Conservation (phyloP, 64 coral and sea anemone genomes). For the Pocillopora verrucosa region DNA sequence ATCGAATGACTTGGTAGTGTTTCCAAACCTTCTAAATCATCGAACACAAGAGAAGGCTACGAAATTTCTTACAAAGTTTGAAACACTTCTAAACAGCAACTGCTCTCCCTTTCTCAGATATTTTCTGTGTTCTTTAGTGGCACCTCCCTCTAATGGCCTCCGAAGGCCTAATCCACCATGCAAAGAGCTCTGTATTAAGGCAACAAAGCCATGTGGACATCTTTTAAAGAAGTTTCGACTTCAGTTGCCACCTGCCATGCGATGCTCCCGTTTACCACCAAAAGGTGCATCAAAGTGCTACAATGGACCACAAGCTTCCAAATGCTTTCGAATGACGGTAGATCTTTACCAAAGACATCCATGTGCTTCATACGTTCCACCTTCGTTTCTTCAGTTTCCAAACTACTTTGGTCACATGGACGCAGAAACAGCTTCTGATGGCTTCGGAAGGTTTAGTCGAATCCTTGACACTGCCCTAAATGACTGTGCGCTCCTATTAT, state of each 20-base stretch:
- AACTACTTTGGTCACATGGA: constrained; percentile 45
- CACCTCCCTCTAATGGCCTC: constrained; percentile 37
- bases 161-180: background rate
- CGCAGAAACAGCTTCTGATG: background rate
- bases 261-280: background rate
- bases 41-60: constrained; percentile 42
- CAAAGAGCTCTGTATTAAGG: constrained; percentile 14
- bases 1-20: constrained; percentile 37
- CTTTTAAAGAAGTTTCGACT: background rate
- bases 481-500: constrained; percentile 1
- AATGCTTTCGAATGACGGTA: background rate
- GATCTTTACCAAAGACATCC: background rate
- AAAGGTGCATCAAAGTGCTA: background rate
- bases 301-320: background rate
- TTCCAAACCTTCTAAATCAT: constrained; percentile 64
- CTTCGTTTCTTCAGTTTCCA: background rate
- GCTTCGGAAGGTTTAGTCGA: background rate
- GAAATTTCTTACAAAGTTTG: background rate
- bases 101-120: constrained; percentile 47
- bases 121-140: constrained; percentile 62
- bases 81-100: background rate
- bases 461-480: background rate
- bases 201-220: background rate
- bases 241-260: background rate
- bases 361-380: background rate